Percentiles rank a stretch among this genome's conserved stretches.
Evolutionary conservation across 2,797 vertebrate species (phyloP).

Genomic region (Catostomus latipinnis): DNA sequence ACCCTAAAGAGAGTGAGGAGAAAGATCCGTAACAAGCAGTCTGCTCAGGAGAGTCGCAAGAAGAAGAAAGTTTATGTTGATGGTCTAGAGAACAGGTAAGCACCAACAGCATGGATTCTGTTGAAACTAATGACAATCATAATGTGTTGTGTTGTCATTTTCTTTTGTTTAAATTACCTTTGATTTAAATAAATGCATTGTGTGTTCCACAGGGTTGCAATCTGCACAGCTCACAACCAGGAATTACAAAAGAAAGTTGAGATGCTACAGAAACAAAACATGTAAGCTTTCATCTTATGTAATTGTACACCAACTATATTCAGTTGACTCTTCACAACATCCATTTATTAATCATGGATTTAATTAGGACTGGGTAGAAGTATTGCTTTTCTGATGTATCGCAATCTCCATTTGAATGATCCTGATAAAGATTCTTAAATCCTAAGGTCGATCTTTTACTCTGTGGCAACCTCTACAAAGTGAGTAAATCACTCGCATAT

Average conservation of each 20-base stretch:
- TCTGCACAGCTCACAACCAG: constrained; percentile 87
- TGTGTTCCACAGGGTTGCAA: constrained; percentile 78
- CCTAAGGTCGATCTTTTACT: too few species aligned
- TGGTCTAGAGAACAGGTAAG: constrained; percentile 88
- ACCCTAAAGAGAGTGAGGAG: constrained; percentile 84
- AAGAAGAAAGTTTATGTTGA: constrained; percentile 90
- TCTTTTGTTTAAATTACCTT: not conserved
- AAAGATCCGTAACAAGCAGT: constrained; percentile 92
- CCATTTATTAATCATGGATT: too few species aligned
- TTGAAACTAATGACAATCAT: not conserved
- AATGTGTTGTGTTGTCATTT: not conserved
- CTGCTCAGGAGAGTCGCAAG: constrained; percentile 87
- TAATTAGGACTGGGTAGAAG: too few species aligned
- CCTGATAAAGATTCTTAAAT: too few species aligned
- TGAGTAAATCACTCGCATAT: too few species aligned
- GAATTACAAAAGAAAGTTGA: constrained; percentile 91
- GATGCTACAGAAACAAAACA: constrained; percentile 87
- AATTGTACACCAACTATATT: not conserved
- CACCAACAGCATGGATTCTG: not conserved
- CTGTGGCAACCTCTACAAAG: too few species aligned
- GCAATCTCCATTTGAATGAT: too few species aligned
- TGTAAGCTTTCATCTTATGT: constrained; percentile 73
- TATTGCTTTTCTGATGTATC: too few species aligned
- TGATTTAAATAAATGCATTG: not conserved
- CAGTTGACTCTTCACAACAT: too few species aligned